Conservation (phyloP, 2,113 vertebrate species). For the Pelmatolapia mariae region DNA sequence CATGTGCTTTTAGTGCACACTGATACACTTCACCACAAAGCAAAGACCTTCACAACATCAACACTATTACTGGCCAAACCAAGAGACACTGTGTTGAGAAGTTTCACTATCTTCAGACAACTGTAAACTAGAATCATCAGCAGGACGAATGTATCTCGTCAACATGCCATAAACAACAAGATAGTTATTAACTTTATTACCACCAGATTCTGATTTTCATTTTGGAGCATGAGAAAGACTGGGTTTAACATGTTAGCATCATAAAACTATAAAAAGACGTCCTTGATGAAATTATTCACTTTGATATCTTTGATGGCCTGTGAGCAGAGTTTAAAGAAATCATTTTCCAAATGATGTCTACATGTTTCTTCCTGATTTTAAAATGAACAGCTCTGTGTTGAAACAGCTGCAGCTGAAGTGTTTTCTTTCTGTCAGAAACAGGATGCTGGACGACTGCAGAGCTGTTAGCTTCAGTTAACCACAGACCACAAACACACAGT, state of each 20-base stretch:
- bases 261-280: fast-evolving
- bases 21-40: not conserved
- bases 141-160: not conserved
- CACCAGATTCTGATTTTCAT: not conserved
- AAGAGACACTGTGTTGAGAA: not conserved
- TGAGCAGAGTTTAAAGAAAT: not conserved
- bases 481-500: not conserved
- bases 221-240: fast-evolving
- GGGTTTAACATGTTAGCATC: not conserved
- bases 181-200: fast-evolving
- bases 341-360: fast-evolving
- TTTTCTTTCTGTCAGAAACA: not conserved
- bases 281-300: not conserved
- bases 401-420: fast-evolving
- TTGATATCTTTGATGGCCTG: not conserved
- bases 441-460: not conserved
- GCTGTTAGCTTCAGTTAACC: not conserved
- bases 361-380: fast-evolving
- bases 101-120: not conserved
- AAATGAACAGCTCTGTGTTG: fast-evolving
- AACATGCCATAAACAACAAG: fast-evolving
- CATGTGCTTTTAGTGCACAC: not conserved
- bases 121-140: not conserved
- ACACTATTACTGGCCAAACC: not conserved
- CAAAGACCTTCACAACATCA: not conserved